Conservation (phyloP, 2,113 vertebrate genomes). For the Microtus pennsylvanicus region DNA sequence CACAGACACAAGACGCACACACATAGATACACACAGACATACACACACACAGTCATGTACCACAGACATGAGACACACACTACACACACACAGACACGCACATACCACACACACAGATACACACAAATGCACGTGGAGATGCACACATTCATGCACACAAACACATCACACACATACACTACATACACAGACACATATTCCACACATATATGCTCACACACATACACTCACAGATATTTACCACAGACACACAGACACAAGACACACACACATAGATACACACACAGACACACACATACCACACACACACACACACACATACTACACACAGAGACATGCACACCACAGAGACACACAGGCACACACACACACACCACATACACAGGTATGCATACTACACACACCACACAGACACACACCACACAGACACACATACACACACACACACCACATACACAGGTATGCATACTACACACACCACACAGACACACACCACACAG, state of each 20-base stretch:
- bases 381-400: neutral
- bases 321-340: too few species aligned
- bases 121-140: neutral
- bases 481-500: neutral
- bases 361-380: neutral
- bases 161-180: neutral
- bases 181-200: neutral
- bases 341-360: neutral
- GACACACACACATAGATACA: neutral
- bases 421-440: neutral
- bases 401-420: neutral
- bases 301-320: neutral
- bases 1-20: neutral
- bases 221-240: neutral
- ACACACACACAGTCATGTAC: too few species aligned
- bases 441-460: neutral
- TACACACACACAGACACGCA: neutral
- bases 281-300: neutral
- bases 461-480: neutral
- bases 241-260: neutral
- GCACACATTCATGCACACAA: neutral
- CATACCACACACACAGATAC: neutral
- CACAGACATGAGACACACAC: neutral
- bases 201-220: too few species aligned
- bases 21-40: too few species aligned